Evolutionary conservation across 2,113 vertebrate species (phyloP).

Genomic region (Brachyhypopomus occidentalis): DNA sequence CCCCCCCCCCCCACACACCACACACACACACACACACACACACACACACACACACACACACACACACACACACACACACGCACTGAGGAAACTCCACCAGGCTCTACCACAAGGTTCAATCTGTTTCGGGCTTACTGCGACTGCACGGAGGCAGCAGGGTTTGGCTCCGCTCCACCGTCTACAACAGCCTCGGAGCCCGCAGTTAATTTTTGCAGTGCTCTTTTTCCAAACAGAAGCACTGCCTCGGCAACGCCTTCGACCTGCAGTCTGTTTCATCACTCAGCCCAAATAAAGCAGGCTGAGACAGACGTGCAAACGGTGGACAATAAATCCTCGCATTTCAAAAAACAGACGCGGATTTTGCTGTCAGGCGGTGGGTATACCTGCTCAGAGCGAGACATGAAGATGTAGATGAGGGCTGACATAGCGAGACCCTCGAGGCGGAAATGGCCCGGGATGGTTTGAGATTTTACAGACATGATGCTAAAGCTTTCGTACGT

Average conservation of each 20-base stretch:
- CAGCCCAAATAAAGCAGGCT: background rate
- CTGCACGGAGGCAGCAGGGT: constrained; percentile 5
- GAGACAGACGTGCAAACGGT: constrained; percentile 5
- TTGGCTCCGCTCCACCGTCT: background rate
- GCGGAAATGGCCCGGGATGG: constrained; percentile 8
- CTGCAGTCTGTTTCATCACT: no score
- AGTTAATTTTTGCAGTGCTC: background rate
- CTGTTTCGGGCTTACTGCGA: constrained; percentile 16
- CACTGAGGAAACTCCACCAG: constrained; percentile 45
- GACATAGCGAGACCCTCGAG: background rate
- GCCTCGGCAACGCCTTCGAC: background rate
- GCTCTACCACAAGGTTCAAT: constrained; percentile 30
- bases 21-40: no score
- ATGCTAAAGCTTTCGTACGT: constrained; percentile 22
- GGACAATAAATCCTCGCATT: background rate
- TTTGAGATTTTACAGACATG: background rate
- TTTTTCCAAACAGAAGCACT: background rate
- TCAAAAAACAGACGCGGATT: constrained; percentile 11
- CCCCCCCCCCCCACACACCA: no score
- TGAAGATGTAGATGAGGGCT: constrained; percentile 6
- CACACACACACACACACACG: constrained; percentile 48
- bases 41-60: constrained; percentile 47
- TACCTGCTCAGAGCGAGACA: constrained; percentile 11
- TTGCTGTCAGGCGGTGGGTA: constrained; percentile 19
- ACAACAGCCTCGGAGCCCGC: background rate